Conservation (phyloP, 2,888 invertebrate genomes). For the Villa cingulata region DNA sequence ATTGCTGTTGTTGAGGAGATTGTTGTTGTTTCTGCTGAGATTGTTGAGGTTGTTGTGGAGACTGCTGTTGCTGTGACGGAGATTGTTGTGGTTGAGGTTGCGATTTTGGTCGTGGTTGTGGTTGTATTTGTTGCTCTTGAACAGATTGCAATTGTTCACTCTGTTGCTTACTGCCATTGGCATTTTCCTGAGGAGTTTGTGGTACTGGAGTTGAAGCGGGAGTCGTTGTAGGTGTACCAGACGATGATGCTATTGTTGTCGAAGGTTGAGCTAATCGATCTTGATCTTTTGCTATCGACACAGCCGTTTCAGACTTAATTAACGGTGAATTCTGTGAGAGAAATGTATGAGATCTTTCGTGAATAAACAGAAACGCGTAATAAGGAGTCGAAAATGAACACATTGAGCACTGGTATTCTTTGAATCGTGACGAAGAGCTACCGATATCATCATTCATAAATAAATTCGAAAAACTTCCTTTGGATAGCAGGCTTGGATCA, state of each 20-base stretch:
- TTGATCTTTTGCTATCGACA: conserved; percentile 46
- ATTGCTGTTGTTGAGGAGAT: neutral
- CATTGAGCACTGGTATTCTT: conserved; percentile 78
- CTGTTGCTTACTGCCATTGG: conserved; percentile 16
- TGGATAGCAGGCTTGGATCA: conserved; percentile 27
- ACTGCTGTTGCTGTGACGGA: conserved; percentile 10
- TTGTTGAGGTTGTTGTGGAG: conserved; percentile 11
- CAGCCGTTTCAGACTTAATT: conserved; percentile 23
- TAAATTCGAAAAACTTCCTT: conserved; percentile 22
- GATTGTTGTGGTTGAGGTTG: conserved; percentile 12
- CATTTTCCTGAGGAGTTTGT: conserved; percentile 20
- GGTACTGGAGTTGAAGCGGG: conserved; percentile 21
- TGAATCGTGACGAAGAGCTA: conserved; percentile 35
- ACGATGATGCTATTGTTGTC: conserved; percentile 42
- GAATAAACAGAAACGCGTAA: conserved; percentile 80
- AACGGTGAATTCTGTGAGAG: conserved; percentile 26
- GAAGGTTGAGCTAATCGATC: conserved; percentile 40
- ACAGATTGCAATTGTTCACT: conserved; percentile 13
- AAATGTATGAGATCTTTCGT: conserved; percentile 68
- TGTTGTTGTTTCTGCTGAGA: conserved; percentile 8
- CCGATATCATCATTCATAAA: conserved; percentile 18
- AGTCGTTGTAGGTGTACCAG: conserved; percentile 31
- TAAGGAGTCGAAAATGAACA: conserved; percentile 83
- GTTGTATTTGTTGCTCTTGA: conserved; percentile 12
- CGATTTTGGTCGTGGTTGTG: too few species aligned